Conservation (phyloP, 1,140 invertebrate genomes). For the Parasteatoda tepidariorum region DNA sequence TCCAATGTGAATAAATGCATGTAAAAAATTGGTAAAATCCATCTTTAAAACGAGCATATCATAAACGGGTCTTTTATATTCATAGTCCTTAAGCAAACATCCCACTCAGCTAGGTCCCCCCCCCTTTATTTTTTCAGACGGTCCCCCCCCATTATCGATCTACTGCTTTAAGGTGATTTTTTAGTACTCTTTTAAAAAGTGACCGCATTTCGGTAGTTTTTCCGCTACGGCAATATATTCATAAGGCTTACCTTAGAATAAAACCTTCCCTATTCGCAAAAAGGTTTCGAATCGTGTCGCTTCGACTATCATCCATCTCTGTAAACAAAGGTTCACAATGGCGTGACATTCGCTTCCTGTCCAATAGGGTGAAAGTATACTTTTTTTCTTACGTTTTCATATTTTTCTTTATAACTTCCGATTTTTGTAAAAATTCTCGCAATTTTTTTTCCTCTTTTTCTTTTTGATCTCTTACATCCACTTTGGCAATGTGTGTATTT, state of each 20-base stretch:
- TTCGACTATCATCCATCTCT: slow-evolving; percentile 50
- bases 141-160: background rate
- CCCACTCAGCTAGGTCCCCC: slow-evolving; percentile 10
- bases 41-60: slow-evolving; percentile 39
- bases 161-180: slow-evolving; percentile 37
- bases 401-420: slow-evolving; percentile 16
- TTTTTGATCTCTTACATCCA: background rate
- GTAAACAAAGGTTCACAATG: slow-evolving; percentile 48
- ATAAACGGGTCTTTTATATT: slow-evolving; percentile 44
- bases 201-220: slow-evolving; percentile 54
- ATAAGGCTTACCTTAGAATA: background rate
- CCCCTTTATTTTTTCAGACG: background rate
- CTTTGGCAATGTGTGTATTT: slow-evolving; percentile 4
- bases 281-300: slow-evolving; percentile 34
- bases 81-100: slow-evolving; percentile 53
- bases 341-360: slow-evolving; percentile 54
- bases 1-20: slow-evolving; percentile 10
- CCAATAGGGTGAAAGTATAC: slow-evolving; percentile 42
- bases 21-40: slow-evolving; percentile 32
- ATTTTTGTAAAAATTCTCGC: slow-evolving; percentile 30
- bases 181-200: slow-evolving; percentile 48
- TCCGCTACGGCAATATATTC: slow-evolving; percentile 50
- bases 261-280: background rate
- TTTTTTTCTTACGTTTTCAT: slow-evolving; percentile 5
- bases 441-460: background rate